Evolutionary conservation across 2,888 invertebrate genomes (phyloP), one percentile per base, ranked within the genome.

Genomic region (Hipparchia semele): DNA sequence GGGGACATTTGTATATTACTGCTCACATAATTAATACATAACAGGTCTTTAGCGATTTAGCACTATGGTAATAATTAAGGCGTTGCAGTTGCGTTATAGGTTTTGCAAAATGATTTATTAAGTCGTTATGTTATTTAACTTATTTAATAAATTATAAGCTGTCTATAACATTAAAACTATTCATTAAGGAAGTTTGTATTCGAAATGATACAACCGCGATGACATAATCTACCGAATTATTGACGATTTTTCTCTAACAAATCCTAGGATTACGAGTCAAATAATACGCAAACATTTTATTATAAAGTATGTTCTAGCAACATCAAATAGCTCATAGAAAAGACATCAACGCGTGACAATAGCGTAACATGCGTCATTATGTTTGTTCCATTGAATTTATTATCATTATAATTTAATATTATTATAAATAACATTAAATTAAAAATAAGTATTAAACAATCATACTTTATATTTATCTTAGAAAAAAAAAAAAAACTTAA

Each of bases 321-420:
- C 59, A 9, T 33, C 33, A 6, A 33, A 60, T 9, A 3, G 6
- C 10, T 3, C 39, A 33, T 53, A 23, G 13, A 64, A 70, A 71
- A 73, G 73, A 73, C 73, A 66, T 73, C 70, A 73, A 73, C 73
- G 73, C 51, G 70, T 58, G 9, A 6, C 56, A 39, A 10, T 33
- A 39, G 58, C 10, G n/a, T 56, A 5, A 39, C 39, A 39, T 39
- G 5, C 39, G 39, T 39, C 2, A 1, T 39, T 39, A 39, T 1
- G 39, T 39, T 39, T 39, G 5, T 39, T 39, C 2, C 23, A 23
- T 23, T 23, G 23, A 23, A 23, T 39, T 39, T 39, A 39, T 39
- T 39, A 39, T 2, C 39, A 39, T 39, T 39, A 4, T 39, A 39
- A 4, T 39, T 2, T 5, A 39, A 39, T 39, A 39, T 39, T 39